Percentiles rank a stretch among this genome's conserved stretches.
These are phyloP conservation scores for Chelonia mydas DNA, from an alignment of 2,797 vertebrate species.

Conservation along the genomic window DNA sequence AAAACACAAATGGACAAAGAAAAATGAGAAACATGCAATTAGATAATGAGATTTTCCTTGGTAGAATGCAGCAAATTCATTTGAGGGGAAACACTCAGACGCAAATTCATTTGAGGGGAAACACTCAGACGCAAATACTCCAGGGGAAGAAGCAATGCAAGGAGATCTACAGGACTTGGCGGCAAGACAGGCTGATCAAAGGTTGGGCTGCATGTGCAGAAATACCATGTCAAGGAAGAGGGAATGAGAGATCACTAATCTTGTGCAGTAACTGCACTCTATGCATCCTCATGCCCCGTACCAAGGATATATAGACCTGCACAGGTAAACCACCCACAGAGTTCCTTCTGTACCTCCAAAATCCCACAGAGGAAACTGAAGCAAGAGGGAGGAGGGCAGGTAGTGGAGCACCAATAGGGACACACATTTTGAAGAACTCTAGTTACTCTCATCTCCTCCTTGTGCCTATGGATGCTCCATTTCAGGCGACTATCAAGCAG, in stretches of 20 bases:
- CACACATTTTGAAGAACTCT: too few relatives aligned
- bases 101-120: constrained; percentile 69
- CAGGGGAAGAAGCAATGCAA: constrained; percentile 70
- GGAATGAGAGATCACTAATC: background rate
- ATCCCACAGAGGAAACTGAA: too few relatives aligned
- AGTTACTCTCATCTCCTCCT: too few relatives aligned
- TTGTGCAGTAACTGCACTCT: too few relatives aligned
- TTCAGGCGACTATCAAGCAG: too few relatives aligned
- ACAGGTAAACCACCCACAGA: too few relatives aligned
- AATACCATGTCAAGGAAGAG: constrained; percentile 55
- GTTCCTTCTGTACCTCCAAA: too few relatives aligned
- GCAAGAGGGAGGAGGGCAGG: too few relatives aligned
- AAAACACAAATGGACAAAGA: constrained; percentile 27
- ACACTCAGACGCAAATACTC: constrained; percentile 67
- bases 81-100: constrained; percentile 65
- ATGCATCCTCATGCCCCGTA: too few relatives aligned
- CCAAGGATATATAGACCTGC: too few relatives aligned
- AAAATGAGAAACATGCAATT: constrained; percentile 72
- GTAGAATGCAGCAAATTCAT: constrained; percentile 63
- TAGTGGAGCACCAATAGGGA: too few relatives aligned
- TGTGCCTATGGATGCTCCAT: too few relatives aligned
- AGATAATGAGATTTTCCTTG: constrained; percentile 74
- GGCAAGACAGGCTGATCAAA: constrained; percentile 70
- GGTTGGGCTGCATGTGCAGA: constrained; percentile 40
- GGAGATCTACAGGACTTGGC: constrained; percentile 67